phyloP scores from a whole-genome alignment of 35 echinoderm and acorn worm genomes.

The Apostichopus californicus region DNA sequence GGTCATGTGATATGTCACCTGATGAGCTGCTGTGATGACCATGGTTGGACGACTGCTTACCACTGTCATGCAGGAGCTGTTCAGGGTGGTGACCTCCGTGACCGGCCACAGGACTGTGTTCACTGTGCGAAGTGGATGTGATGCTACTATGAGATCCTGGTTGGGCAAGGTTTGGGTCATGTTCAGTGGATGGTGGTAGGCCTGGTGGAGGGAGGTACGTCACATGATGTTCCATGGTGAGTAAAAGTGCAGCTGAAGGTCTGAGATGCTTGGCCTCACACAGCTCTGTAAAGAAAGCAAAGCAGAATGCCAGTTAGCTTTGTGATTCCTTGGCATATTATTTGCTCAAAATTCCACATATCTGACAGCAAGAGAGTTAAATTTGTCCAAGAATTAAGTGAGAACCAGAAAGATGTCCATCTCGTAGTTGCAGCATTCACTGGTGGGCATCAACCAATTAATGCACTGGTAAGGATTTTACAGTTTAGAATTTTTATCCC shows the following conservation, averaged over 20 bases:
- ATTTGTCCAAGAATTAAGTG: too few species aligned
- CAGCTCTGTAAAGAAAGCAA: not conserved
- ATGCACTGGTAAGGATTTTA: too few species aligned
- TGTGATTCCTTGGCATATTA: too few species aligned
- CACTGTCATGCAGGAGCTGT: not conserved
- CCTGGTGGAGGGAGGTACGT: slow-evolving; percentile 34
- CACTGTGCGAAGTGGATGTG: not conserved
- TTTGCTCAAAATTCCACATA: too few species aligned
- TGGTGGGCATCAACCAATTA: too few species aligned
- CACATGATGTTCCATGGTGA: slow-evolving; percentile 30
- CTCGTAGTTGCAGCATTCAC: too few species aligned
- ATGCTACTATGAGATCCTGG: slow-evolving; percentile 7
- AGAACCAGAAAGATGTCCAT: too few species aligned
- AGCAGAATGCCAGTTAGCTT: too few species aligned
- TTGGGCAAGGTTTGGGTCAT: not conserved
- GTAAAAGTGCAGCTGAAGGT: not conserved
- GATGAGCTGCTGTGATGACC: not conserved
- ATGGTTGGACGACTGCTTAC: not conserved
- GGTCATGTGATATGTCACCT: slow-evolving; percentile 11
- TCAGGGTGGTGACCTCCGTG: not conserved
- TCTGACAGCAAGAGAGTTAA: too few species aligned
- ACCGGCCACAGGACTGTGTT: not conserved
- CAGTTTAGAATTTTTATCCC: too few species aligned
- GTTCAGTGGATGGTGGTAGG: not conserved
- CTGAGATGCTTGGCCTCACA: not conserved